Evolutionary conservation across 2,797 vertebrate genomes (phyloP).

Genomic region (Hydrolagus colliei): DNA sequence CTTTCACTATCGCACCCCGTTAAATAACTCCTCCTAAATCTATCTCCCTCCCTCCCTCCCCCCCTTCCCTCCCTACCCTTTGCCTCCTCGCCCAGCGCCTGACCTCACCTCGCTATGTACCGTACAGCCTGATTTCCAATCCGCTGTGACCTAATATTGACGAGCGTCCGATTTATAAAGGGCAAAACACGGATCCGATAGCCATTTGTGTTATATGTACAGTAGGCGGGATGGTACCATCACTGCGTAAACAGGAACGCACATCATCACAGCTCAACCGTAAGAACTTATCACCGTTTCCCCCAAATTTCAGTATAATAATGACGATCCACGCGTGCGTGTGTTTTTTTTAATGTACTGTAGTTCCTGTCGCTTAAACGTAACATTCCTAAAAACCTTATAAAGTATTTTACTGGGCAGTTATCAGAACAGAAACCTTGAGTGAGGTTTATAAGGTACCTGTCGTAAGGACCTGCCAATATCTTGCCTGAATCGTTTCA

Average conservation of each 20-base stretch:
- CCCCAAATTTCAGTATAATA: background rate
- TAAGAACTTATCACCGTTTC: background rate
- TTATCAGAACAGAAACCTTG: conserved; percentile 21
- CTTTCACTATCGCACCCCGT: too few species aligned
- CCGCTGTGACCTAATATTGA: too few species aligned
- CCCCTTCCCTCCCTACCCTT: too few species aligned
- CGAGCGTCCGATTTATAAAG: background rate
- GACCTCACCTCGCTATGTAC: background rate
- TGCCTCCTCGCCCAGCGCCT: background rate
- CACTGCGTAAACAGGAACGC: background rate
- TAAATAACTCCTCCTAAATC: too few species aligned
- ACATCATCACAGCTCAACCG: background rate
- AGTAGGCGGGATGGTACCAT: background rate
- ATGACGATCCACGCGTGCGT: background rate
- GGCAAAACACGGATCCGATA: background rate
- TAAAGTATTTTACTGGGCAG: conserved; percentile 3
- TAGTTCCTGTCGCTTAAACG: conserved; percentile 18
- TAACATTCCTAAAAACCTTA: background rate
- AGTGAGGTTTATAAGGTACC: conserved; percentile 16
- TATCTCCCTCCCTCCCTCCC: too few species aligned
- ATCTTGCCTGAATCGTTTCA: background rate
- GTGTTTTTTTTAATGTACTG: background rate
- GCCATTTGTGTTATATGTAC: background rate
- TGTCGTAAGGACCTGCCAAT: background rate
- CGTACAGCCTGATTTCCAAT: too few species aligned